Conservation (phyloP, 2,888 invertebrate species). For the Mythimna vitellina region DNA sequence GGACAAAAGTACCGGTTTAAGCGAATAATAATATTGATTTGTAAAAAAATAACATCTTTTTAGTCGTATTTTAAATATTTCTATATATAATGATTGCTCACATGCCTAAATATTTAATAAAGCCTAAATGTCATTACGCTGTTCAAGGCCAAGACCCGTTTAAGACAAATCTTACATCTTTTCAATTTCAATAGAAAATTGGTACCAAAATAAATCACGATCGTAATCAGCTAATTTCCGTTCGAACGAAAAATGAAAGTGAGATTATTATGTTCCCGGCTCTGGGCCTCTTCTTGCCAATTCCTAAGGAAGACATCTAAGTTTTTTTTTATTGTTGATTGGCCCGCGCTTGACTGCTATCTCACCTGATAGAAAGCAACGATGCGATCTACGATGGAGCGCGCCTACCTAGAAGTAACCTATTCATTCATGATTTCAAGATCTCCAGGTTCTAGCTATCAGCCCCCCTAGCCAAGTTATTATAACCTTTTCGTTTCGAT, state of each 20-base stretch:
- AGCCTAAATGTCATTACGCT: constrained; percentile 4
- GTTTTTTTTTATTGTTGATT: too few relatives aligned
- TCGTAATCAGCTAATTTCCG: constrained; percentile 26
- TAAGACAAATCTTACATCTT: neutral
- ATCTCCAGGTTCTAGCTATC: too few relatives aligned
- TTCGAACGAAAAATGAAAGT: constrained; percentile 1
- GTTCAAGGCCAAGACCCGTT: neutral
- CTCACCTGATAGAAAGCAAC: too few relatives aligned
- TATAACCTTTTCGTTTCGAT: too few relatives aligned
- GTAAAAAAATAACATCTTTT: neutral
- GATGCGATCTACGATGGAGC: too few relatives aligned
- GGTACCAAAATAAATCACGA: constrained; percentile 13
- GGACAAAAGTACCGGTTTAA: neutral
- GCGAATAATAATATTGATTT: neutral
- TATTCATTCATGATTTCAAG: too few relatives aligned
- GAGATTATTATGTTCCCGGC: neutral
- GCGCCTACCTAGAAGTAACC: too few relatives aligned
- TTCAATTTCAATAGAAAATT: constrained; percentile 12
- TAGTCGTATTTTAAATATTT: constrained; percentile 3
- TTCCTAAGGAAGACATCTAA: too few relatives aligned
- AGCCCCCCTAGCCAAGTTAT: too few relatives aligned
- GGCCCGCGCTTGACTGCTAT: too few relatives aligned
- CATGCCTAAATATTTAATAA: constrained; percentile 1
- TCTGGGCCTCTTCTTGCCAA: too few relatives aligned
- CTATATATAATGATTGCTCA: constrained; percentile 7